A percentile compares a stretch with the other conserved stretches of the same genome.
These are phyloP conservation scores for Drusus annulatus DNA, from an alignment of 1,140 invertebrate genomes.

Conservation along the genomic window DNA sequence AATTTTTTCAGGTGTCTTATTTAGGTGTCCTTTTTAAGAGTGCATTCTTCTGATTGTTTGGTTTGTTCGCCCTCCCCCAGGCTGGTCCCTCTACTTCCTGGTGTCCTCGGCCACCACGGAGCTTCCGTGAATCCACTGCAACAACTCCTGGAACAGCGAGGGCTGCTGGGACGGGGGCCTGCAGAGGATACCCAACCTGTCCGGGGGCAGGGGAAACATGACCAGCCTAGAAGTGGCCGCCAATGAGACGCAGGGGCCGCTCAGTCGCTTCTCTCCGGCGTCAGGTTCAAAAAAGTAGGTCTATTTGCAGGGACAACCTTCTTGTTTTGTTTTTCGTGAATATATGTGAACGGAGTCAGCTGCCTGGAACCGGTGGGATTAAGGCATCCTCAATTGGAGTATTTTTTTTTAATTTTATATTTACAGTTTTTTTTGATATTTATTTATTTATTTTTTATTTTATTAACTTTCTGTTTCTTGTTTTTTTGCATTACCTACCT, in stretches of 20 bases:
- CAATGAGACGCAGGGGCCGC: slow-evolving; percentile 65
- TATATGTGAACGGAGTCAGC: no score
- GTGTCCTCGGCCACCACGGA: slow-evolving; percentile 77
- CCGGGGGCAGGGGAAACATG: background rate
- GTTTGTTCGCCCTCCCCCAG: slow-evolving; percentile 63
- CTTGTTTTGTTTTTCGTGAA: slow-evolving; percentile 52
- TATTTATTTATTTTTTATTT: no score
- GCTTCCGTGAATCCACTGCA: slow-evolving; percentile 88
- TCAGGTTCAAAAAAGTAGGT: slow-evolving; percentile 78
- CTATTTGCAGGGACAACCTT: slow-evolving; percentile 38
- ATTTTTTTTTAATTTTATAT: no score
- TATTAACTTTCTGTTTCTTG: no score
- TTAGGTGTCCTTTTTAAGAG: no score
- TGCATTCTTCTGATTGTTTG: no score
- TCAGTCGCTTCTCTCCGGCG: slow-evolving; percentile 75
- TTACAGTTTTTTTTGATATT: no score
- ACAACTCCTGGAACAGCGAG: slow-evolving; percentile 88
- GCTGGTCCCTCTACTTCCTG: slow-evolving; percentile 90
- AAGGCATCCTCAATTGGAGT: no score
- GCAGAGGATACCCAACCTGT: background rate
- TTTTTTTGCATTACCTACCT: no score
- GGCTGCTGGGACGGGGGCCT: slow-evolving; percentile 75
- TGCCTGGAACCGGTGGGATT: no score
- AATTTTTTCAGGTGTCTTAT: no score
- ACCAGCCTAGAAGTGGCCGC: slow-evolving; percentile 39